Evolutionary conservation across 2,797 vertebrate species (phyloP).

Genomic region (Sparidentex hasta): DNA sequence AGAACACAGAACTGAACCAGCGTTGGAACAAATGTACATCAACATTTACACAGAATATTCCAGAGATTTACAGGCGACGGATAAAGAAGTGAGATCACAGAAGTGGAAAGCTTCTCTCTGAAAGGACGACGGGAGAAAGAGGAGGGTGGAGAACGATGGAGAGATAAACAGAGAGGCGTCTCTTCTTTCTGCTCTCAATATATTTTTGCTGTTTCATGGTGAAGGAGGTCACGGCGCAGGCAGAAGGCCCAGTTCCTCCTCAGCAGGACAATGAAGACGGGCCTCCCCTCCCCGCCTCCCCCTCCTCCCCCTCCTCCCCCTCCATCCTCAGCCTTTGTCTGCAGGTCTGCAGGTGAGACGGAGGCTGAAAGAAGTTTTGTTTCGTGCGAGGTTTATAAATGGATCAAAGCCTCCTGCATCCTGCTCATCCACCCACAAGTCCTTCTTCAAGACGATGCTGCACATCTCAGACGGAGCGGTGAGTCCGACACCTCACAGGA

Average conservation of each 20-base stretch:
- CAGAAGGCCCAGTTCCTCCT: constrained; percentile 58
- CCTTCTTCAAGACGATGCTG: constrained; percentile 47
- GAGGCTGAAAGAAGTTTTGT: constrained; percentile 60
- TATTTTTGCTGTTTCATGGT: constrained; percentile 47
- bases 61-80: not conserved
- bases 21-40: no score
- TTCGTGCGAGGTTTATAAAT: constrained; percentile 78
- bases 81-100: not conserved
- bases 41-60: not conserved
- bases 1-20: no score
- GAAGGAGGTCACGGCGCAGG: constrained; percentile 64
- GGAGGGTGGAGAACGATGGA: constrained; percentile 51
- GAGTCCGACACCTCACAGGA: constrained; percentile 47
- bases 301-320: not conserved
- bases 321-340: constrained; percentile 62
- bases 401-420: constrained; percentile 51
- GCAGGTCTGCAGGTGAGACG: constrained; percentile 34
- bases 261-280: constrained; percentile 58
- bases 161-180: constrained; percentile 42
- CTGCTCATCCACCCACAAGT: constrained; percentile 45
- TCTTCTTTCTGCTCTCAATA: constrained; percentile 57
- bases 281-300: constrained; percentile 12
- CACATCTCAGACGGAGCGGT: constrained; percentile 56
- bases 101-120: not conserved
- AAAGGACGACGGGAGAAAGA: not conserved